Conservation (phyloP, 2,113 vertebrate genomes). For the Gila orcuttii region DNA sequence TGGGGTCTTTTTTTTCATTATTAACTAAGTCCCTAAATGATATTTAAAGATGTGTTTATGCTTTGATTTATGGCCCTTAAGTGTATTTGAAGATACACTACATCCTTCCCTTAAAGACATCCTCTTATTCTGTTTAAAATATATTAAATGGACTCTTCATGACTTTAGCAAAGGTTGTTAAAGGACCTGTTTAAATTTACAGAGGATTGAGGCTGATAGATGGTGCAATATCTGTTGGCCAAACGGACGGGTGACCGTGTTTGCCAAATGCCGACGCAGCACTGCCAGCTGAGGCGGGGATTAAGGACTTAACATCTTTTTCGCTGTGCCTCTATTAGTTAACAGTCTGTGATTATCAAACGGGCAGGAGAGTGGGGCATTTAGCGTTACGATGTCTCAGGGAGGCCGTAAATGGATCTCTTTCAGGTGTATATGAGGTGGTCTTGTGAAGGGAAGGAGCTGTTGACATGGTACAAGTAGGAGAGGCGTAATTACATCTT, state of each 20-base stretch:
- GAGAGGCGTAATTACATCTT: slow-evolving; percentile 83
- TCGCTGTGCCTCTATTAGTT: slow-evolving; percentile 21
- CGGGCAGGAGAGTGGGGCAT: not conserved
- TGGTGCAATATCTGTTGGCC: slow-evolving; percentile 15
- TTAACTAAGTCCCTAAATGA: not conserved
- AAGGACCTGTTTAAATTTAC: slow-evolving; percentile 20
- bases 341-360: slow-evolving; percentile 23
- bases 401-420: slow-evolving; percentile 7
- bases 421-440: slow-evolving; percentile 36
- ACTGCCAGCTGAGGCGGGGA: slow-evolving; percentile 15
- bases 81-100: not conserved
- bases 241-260: not conserved
- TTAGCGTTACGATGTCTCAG: not conserved
- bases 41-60: not conserved
- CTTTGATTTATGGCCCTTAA: not conserved
- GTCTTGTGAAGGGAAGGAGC: slow-evolving; percentile 58
- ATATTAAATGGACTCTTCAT: not conserved
- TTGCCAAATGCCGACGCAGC: slow-evolving; percentile 22
- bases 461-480: slow-evolving; percentile 71
- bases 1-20: no score
- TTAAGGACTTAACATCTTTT: slow-evolving; percentile 34
- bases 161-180: not conserved
- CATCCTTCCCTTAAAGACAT: slow-evolving; percentile 10
- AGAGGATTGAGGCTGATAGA: slow-evolving; percentile 3
- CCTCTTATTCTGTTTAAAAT: slow-evolving; percentile 14